Conservation (phyloP, 2,888 invertebrate genomes). For the Tuta absoluta region DNA sequence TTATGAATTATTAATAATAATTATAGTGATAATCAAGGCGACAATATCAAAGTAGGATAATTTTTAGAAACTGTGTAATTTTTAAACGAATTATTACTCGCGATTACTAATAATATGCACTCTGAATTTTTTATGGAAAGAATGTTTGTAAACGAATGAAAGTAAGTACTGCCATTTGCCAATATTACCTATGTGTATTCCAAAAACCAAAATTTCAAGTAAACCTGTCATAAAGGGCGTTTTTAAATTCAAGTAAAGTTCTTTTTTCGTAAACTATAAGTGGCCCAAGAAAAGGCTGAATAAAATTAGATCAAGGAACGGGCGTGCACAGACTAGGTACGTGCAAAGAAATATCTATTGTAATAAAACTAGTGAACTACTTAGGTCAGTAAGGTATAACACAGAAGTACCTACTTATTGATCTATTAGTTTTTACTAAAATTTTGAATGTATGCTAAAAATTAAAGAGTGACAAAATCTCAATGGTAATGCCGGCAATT, state of each 20-base stretch:
- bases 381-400: too few species aligned
- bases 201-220: not conserved
- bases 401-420: too few species aligned
- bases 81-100: constrained; percentile 26
- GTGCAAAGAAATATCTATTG: too few species aligned
- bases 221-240: not conserved
- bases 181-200: not conserved
- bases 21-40: constrained; percentile 72
- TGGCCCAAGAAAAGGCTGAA: too few species aligned
- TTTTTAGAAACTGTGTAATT: constrained; percentile 42
- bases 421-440: too few species aligned
- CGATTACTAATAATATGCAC: constrained; percentile 9
- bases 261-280: too few species aligned
- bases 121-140: not conserved
- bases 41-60: constrained; percentile 76
- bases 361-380: too few species aligned
- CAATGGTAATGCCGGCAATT: not conserved
- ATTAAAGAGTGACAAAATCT: not conserved
- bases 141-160: constrained; percentile 4
- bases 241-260: not conserved
- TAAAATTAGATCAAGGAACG: too few species aligned
- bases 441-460: too few species aligned
- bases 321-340: too few species aligned
- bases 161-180: constrained; percentile 6
- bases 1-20: constrained; percentile 37